Evolutionary conservation across 1,140 invertebrate species (phyloP).

Genomic region (Druon quercuslanigerum): DNA sequence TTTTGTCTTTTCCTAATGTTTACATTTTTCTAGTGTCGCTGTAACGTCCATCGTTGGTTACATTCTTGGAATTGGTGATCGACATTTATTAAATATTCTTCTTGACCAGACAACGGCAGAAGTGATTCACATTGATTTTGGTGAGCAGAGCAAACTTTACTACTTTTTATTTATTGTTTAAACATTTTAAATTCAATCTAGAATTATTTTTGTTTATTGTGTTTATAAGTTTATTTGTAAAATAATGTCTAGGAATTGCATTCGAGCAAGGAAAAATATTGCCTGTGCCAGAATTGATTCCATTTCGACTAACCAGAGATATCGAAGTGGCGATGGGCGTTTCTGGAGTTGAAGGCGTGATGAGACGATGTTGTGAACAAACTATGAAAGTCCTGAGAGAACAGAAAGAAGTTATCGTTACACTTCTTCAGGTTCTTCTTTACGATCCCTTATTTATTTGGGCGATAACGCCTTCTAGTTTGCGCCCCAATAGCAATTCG

Average conservation of each 20-base stretch:
- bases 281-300: conserved; percentile 91
- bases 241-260: conserved; percentile 83
- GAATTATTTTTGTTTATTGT: neutral
- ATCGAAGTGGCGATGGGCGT: conserved; percentile 94
- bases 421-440: conserved; percentile 92
- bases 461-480: conserved; percentile 80
- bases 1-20: neutral
- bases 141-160: conserved; percentile 71
- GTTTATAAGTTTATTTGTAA: neutral
- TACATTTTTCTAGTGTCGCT: conserved; percentile 81
- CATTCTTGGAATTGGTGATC: conserved; percentile 93
- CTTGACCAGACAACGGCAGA: conserved; percentile 92
- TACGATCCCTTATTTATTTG: conserved; percentile 95
- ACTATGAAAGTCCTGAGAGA: conserved; percentile 89
- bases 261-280: conserved; percentile 95
- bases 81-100: conserved; percentile 94
- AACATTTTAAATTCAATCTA: neutral
- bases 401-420: conserved; percentile 88
- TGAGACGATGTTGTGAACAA: conserved; percentile 91
- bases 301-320: conserved; percentile 94
- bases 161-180: conserved; percentile 9
- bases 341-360: conserved; percentile 91
- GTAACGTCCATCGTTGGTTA: conserved; percentile 94
- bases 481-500: conserved; percentile 63
- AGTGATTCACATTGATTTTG: conserved; percentile 96